Base-by-base conservation (phyloP, 1,140 invertebrate genomes). In the Phortica variegata region DNA sequence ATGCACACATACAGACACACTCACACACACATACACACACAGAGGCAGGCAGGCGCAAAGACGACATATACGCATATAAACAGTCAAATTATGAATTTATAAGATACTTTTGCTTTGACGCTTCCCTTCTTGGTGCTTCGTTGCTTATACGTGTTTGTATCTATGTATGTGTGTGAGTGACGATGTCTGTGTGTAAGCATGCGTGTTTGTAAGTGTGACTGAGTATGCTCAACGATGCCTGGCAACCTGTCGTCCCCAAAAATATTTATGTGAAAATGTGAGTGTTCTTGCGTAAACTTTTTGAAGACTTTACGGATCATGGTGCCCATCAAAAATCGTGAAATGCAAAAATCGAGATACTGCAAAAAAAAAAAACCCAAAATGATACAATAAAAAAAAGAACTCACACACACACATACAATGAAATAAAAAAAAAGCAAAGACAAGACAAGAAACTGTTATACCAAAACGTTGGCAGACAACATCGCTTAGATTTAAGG, bases 291-390 rank as follows among this genome's bases (percentile, higher is more conserved):
- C 47, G 48, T 29, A 36, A 59, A 59, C 53, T 57, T 58, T 48
- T 49, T 57, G 46, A 58, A 61, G 62, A 59, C 62, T 61, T 68
- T 52, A 68, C 63, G 65, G 63, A 68, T 68, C 63, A 68, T 53
- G 54, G 65, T 60, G 56, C 65, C 52, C 63, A 68, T 68, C 63
- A 68, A 60, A 68, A 68, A 68, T 68, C 63, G 65, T 68, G 69
- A 68, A 69, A 58, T 62, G 63, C 63, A 31, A 58, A 62, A 60
- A 50, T 41, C 23, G 39, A 54, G 41, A 20, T 58, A 46, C 33
- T 26, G 23, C 5, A 26, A 10, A 26, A 26, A 26, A 48, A 50
- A 44, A 29, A 53, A 51, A 60, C 20, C 13, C 4, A 34, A 34
- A 34, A 34, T 5, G 13, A 34, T 8, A 34, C n/a, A 34, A 34